These are phyloP conservation scores for Acronicta alni DNA, from an alignment of 2,888 invertebrate genomes.

Conservation along the genomic window DNA sequence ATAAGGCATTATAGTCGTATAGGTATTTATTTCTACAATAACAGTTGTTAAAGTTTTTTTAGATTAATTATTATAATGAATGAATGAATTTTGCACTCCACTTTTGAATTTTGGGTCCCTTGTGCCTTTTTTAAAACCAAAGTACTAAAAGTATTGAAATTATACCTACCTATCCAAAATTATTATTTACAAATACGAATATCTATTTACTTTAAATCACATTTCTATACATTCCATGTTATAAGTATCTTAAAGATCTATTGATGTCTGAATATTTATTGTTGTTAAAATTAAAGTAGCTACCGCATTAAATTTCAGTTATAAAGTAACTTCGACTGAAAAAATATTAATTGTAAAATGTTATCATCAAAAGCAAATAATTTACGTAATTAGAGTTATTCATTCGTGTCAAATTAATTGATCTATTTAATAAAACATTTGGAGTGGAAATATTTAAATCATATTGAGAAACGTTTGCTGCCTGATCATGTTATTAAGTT, in stretches of 20 bases:
- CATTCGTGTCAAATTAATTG: conserved; percentile 54
- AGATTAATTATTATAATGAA: conserved; percentile 41
- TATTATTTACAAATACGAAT: conserved; percentile 47
- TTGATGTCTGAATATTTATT: conserved; percentile 54
- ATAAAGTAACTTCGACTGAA: conserved; percentile 43
- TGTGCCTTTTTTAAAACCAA: conserved; percentile 76
- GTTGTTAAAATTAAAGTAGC: conserved; percentile 44
- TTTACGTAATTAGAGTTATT: conserved; percentile 41
- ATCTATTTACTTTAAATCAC: conserved; percentile 47
- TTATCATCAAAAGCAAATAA: conserved; percentile 27
- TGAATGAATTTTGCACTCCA: conserved; percentile 36
- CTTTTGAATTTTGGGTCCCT: conserved; percentile 63
- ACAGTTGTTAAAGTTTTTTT: conserved; percentile 47
- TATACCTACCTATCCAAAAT: conserved; percentile 45
- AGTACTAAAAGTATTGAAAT: conserved; percentile 59
- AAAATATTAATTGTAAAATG: conserved; percentile 26
- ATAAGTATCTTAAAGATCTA: conserved; percentile 54
- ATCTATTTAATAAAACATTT: conserved; percentile 45
- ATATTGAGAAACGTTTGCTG: conserved; percentile 40
- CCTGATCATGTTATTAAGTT: conserved; percentile 27
- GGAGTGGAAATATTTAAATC: conserved; percentile 30
- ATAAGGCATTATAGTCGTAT: conserved; percentile 40
- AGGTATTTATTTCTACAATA: conserved; percentile 51
- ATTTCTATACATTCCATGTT: conserved; percentile 65
- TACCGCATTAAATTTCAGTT: conserved; percentile 43